Evolutionary conservation across 2,888 invertebrate species (phyloP).

Genomic region (Oscheius sp.): DNA sequence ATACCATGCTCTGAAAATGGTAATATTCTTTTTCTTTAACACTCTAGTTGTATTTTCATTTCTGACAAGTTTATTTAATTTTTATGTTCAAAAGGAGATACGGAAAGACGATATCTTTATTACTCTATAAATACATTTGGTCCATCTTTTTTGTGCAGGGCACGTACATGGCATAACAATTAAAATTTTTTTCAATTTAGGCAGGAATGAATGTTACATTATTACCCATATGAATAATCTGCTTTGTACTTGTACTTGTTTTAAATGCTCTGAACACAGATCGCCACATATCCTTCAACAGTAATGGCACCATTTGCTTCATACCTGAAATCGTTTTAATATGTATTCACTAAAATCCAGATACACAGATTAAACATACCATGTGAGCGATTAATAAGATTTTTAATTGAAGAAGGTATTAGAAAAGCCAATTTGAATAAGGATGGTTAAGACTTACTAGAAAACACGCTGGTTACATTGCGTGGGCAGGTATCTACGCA

Average conservation of each 20-base stretch:
- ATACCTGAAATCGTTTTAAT: conserved; percentile 43
- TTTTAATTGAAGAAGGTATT: not conserved
- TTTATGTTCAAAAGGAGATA: too few species aligned
- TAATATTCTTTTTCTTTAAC: too few species aligned
- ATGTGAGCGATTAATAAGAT: conserved; percentile 1
- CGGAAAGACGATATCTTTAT: too few species aligned
- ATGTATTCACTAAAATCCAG: not conserved
- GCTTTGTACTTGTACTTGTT: not conserved
- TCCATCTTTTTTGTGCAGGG: too few species aligned
- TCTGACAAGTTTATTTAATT: too few species aligned
- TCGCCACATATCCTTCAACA: conserved; percentile 50
- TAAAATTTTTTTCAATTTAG: too few species aligned
- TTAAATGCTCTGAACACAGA: conserved; percentile 40
- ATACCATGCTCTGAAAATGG: too few species aligned
- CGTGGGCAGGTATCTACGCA: not conserved
- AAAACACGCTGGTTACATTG: not conserved
- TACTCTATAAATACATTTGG: too few species aligned
- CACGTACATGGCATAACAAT: too few species aligned
- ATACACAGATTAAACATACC: not conserved
- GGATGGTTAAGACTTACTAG: conserved; percentile 4
- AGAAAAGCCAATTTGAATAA: not conserved
- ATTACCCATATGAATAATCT: not conserved
- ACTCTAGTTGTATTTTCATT: too few species aligned
- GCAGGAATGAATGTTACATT: conserved; percentile 14
- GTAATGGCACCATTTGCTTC: conserved; percentile 48